These are phyloP conservation scores for Bothrops jararaca DNA, from an alignment of 2,113 vertebrate species.

Conservation along the genomic window DNA sequence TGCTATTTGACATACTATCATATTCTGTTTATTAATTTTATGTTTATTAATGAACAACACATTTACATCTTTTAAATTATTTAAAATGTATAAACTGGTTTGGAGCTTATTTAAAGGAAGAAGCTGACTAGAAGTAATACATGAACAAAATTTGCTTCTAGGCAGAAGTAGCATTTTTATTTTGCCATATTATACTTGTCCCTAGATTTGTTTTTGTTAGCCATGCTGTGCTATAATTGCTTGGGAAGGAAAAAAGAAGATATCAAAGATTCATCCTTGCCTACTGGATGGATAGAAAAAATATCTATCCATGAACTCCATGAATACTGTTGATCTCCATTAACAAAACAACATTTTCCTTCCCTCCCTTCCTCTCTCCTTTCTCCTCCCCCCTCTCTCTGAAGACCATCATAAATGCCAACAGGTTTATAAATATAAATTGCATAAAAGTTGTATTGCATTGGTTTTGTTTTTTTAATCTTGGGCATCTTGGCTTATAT, in stretches of 20 bases:
- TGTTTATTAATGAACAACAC: background rate
- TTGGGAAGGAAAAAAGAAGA: background rate
- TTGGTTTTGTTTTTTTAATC: background rate
- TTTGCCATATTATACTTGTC: background rate
- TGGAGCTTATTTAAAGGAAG: background rate
- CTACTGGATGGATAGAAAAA: background rate
- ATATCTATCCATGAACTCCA: background rate
- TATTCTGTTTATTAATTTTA: background rate
- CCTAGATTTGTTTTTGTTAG: background rate
- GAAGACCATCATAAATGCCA: too few relatives aligned
- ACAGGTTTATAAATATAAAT: background rate
- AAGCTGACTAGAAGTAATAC: background rate
- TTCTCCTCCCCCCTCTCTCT: too few relatives aligned
- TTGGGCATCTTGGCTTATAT: background rate
- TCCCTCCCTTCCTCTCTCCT: too few relatives aligned
- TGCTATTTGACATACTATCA: background rate
- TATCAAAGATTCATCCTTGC: background rate
- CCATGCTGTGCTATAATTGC: background rate
- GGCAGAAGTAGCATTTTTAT: background rate
- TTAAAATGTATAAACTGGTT: background rate
- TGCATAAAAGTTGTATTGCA: background rate
- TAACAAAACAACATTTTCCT: background rate
- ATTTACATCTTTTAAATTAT: background rate
- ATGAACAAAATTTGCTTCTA: background rate
- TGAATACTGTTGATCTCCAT: background rate